Evolutionary conservation across 2,888 invertebrate genomes (phyloP).

Genomic region (Lycaena phlaeas): DNA sequence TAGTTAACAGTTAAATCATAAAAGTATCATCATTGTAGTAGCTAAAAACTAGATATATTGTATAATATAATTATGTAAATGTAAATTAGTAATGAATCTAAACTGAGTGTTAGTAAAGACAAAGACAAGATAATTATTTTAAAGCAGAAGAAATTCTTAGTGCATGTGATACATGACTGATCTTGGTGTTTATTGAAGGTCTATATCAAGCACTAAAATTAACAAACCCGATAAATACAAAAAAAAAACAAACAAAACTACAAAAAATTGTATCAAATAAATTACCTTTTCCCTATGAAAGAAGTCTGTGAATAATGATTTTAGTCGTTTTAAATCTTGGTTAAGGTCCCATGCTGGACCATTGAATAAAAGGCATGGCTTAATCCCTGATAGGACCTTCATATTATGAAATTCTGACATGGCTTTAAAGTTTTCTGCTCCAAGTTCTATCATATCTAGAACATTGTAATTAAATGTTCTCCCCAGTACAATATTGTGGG

Average conservation of each 20-base stretch:
- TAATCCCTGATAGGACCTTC: conserved; percentile 85
- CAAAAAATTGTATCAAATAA: background rate
- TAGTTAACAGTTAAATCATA: no score
- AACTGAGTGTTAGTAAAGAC: no score
- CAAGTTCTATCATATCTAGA: conserved; percentile 97
- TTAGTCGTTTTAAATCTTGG: conserved; percentile 85
- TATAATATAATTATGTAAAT: no score
- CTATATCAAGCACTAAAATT: no score
- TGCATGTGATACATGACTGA: no score
- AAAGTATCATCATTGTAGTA: no score
- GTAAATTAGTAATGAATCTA: no score
- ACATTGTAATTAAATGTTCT: conserved; percentile 91
- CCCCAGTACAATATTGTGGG: conserved; percentile 91
- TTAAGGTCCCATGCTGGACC: conserved; percentile 92
- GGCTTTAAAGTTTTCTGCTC: conserved; percentile 86
- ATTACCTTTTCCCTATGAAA: conserved; percentile 85
- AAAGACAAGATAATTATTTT: no score
- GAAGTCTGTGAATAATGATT: conserved; percentile 92
- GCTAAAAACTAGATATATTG: no score
- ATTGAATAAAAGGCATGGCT: conserved; percentile 93
- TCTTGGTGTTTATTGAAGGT: background rate
- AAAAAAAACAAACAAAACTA: background rate
- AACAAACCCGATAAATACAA: no score
- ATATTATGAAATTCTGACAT: conserved; percentile 85
- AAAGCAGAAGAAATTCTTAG: no score